Percentiles rank a stretch among this genome's conserved stretches.
These are phyloP conservation scores for Chloropsis cyanopogon DNA, from an alignment of 2,113 vertebrate species.

Conservation along the genomic window DNA sequence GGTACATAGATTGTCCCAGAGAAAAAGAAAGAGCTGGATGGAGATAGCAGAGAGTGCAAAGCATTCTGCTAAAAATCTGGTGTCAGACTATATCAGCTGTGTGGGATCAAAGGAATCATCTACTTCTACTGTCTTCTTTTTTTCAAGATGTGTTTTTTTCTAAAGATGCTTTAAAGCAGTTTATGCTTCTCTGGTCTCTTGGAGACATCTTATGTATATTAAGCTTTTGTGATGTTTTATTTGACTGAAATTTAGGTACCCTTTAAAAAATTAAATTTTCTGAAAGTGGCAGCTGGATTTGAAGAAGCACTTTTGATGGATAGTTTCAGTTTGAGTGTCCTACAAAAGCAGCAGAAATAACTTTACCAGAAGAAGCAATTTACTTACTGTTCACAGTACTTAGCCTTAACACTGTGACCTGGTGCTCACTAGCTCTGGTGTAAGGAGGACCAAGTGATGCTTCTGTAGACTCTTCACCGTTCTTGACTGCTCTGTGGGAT, in stretches of 20 bases:
- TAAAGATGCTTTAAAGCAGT: not conserved
- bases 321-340: not conserved
- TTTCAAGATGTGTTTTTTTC: not conserved
- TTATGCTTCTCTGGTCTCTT: not conserved
- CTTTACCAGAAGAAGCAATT: not conserved
- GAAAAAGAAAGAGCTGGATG: not conserved
- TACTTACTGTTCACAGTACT: rapidly evolving
- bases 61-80: not conserved
- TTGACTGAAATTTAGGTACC: not conserved
- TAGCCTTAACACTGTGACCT: not conserved
- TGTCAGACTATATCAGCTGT: not conserved
- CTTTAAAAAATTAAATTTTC: not conserved
- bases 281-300: not conserved
- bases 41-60: not conserved
- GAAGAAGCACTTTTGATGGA: not conserved
- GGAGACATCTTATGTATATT: not conserved
- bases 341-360: not conserved
- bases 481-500: not conserved
- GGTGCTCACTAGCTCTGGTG: not conserved
- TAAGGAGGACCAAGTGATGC: not conserved
- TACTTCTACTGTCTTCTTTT: not conserved
- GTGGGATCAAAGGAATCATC: not conserved
- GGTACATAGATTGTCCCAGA: not conserved
- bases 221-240: not conserved
- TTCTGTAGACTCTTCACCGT: not conserved